Evolutionary conservation across 2,113 vertebrate species (phyloP), one percentile per base, ranked within the genome.

Genomic region (Tinamus guttatus): DNA sequence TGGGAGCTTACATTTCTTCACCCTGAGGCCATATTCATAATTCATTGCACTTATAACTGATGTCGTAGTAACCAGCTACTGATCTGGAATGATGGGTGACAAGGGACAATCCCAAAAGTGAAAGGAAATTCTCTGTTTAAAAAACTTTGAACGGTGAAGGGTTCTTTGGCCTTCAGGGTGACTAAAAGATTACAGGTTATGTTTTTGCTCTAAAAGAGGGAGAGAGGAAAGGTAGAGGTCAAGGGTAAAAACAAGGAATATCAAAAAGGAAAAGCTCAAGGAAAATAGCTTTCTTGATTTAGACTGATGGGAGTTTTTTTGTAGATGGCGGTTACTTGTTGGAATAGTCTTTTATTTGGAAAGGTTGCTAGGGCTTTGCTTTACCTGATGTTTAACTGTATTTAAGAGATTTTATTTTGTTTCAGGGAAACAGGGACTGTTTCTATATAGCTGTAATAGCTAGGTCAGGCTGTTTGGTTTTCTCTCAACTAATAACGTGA

Each of bases 221-320:
- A 80, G 36, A 47, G 25, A 45, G 34, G 19, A 94, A 84, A 75
- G 14, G n/a, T 7, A 56, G 60, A 81, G 24, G 14, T 52, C 87
- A 62, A 81, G 24, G 12, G n/a, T 69, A 38, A 95, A 85, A 18
- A 65, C 11, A 80, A 83, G 75, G 21, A 81, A 34, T 62, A 62
- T 64, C 4, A 24, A 74, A 62, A 58, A 81, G 28, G 3, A 81
- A 75, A 79, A 88, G 9, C 47, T 89, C 58, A 36, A 77, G 49
- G 62, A 47, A 89, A 93, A 80, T 59, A 81, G 60, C 40, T 80
- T 87, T 89, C 67, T 93, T 94, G 40, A 67, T 80, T 94, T 77
- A 73, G 36, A 80, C 64, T 70, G 85, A 0, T n/a, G n/a, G n/a
- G n/a, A n/a, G 11, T 43, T 45, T 62, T 32, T 43, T 47, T 32